phyloP scores from a whole-genome alignment of 2,797 vertebrate genomes.

The Capromys pilorides region DNA sequence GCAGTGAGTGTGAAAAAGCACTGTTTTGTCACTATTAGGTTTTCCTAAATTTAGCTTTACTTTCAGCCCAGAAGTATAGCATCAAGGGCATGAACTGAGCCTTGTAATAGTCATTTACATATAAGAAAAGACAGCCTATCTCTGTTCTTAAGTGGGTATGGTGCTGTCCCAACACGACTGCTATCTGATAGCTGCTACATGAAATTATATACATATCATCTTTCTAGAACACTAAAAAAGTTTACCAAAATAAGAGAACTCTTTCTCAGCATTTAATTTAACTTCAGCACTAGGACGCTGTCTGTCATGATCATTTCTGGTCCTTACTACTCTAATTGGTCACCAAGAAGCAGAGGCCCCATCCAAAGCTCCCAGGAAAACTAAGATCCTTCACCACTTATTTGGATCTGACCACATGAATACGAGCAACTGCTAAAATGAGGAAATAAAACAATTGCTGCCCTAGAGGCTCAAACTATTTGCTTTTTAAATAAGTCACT shows the following conservation, averaged over 20 bases:
- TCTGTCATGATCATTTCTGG: background rate
- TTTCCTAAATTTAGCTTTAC: slow-evolving; percentile 47
- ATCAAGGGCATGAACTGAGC: slow-evolving; percentile 33
- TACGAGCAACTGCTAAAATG: background rate
- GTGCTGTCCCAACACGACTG: background rate
- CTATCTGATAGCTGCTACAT: slow-evolving; percentile 17
- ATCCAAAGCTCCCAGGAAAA: background rate
- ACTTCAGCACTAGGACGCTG: background rate
- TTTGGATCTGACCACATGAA: background rate
- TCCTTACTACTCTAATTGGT: background rate
- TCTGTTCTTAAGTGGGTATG: slow-evolving; percentile 31
- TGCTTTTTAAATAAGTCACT: background rate
- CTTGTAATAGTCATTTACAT: background rate
- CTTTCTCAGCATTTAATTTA: slow-evolving; percentile 44
- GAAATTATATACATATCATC: background rate
- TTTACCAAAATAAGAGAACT: slow-evolving; percentile 39
- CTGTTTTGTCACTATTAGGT: slow-evolving; percentile 42
- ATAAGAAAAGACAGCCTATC: slow-evolving; percentile 37
- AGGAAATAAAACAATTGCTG: background rate
- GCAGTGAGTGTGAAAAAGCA: slow-evolving; percentile 13
- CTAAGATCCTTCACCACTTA: background rate
- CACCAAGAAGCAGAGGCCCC: background rate
- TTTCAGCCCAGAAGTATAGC: slow-evolving; percentile 66
- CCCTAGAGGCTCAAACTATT: background rate
- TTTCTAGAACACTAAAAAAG: slow-evolving; percentile 39